Evolutionary conservation across 1,140 invertebrate genomes (phyloP), one percentile per base, ranked within the genome.

Genomic region (Drosophila repleta): DNA sequence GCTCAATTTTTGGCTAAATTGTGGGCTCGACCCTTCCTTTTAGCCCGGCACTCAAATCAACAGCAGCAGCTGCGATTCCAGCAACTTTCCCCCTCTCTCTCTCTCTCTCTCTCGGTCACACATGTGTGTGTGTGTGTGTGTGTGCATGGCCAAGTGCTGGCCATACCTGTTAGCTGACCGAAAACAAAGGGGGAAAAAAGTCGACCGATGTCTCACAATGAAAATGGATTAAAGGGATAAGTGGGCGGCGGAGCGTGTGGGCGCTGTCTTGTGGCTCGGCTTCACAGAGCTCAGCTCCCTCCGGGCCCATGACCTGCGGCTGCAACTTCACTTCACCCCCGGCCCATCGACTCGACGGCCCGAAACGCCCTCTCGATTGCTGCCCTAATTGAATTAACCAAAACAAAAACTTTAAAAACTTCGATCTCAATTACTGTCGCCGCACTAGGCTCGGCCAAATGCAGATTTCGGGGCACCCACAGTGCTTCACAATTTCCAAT

Each of bases 201-300:
- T 18, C 7, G 43, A 46, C 3, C 15, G 24, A 41, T 57, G 21
- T 57, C 21, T 45, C 55, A 63, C 66, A 69, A 74, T 70, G 66
- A 58, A 74, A 74, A 74, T 74, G 71, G 66, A 74, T 74, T 74
- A 74, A 74, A 74, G 21, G 66, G 57, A 74, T 74, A 69, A 69
- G 66, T 69, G 65, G 43, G 26, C 51, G 69, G 35, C 6, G 18
- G n/a, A 20, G n/a, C 53, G 15, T 35, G 56, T 5, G 4, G 48
- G 20, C 20, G 15, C 17, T 43, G 7, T 15, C n/a, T 24, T 51
- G 21, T 24, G 48, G 20, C 3, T 51, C 24, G 15, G 8, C 51
- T 18, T 6, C 5, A 35, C 20, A 20, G 15, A 26, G 5, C 24
- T 8, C 11, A 6, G 1, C 4, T 17, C 15, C 7, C 29, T n/a